Evolutionary conservation across 2,113 vertebrate species (phyloP).

Genomic region (Erinaceus europaeus): DNA sequence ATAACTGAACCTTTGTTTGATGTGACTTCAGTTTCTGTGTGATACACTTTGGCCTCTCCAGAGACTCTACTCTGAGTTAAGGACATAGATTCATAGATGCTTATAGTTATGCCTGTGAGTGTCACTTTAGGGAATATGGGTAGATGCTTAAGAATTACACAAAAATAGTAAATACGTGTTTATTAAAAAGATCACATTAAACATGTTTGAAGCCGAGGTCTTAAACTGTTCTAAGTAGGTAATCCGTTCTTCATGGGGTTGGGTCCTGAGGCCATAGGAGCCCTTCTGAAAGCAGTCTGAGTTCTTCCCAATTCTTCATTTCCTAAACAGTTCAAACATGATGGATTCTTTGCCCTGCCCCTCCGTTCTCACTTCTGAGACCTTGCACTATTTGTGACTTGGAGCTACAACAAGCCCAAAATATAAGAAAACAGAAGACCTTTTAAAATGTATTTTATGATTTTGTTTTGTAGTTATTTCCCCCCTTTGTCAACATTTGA

Average conservation of each 20-base stretch:
- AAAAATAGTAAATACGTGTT: too few species aligned
- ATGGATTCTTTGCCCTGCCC: neutral
- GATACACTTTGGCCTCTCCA: too few species aligned
- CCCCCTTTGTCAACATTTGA: slow-evolving; percentile 27
- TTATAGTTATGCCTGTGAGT: too few species aligned
- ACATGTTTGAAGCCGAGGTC: neutral
- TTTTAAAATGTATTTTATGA: slow-evolving; percentile 32
- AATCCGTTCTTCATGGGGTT: neutral
- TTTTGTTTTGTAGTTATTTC: slow-evolving; percentile 46
- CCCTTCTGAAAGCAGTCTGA: neutral
- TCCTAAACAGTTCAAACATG: neutral
- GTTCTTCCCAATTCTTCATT: neutral
- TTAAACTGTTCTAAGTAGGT: neutral
- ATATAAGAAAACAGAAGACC: too few species aligned
- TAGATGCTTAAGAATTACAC: too few species aligned
- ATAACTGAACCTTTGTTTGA: too few species aligned
- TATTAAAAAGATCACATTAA: too few species aligned
- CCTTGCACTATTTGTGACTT: neutral
- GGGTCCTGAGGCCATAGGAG: neutral
- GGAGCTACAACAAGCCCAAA: neutral
- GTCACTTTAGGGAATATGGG: too few species aligned
- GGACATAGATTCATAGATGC: too few species aligned
- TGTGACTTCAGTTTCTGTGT: too few species aligned
- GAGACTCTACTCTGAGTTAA: too few species aligned
- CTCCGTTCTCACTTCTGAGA: neutral